A percentile compares a stretch with the other conserved stretches of the same genome.
Conservation (phyloP, 2,113 vertebrate species). For the Galeopterus variegatus region DNA sequence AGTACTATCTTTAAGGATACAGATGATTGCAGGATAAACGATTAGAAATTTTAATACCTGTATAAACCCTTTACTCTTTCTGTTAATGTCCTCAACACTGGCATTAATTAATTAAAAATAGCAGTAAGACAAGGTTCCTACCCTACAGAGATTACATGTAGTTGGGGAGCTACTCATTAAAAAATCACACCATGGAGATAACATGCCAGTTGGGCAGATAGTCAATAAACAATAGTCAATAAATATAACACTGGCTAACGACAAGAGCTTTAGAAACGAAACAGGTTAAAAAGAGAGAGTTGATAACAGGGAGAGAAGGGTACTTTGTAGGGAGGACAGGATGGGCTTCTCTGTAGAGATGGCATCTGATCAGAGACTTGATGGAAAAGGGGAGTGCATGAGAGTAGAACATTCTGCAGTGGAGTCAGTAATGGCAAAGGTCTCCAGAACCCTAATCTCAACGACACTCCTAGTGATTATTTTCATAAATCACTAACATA, state of each 20-base stretch:
- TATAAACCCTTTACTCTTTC: not conserved
- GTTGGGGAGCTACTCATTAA: not conserved
- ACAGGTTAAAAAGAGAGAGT: not conserved
- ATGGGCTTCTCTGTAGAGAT: not conserved
- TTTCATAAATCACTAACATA: constrained; percentile 56
- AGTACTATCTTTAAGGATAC: not conserved
- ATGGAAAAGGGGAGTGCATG: not conserved
- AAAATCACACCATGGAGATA: not conserved
- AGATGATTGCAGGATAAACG: not conserved
- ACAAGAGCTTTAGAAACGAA: not conserved
- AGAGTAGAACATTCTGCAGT: no score
- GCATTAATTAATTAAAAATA: not conserved
- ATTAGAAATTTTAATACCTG: not conserved
- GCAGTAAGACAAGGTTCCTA: not conserved
- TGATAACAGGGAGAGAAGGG: not conserved
- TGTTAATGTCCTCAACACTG: not conserved
- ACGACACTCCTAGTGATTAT: not conserved
- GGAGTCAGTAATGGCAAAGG: not conserved
- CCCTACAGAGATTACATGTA: not conserved
- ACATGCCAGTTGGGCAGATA: not conserved
- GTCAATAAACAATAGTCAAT: not conserved
- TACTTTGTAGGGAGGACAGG: no score
- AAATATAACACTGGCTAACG: not conserved
- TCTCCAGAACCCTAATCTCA: not conserved
- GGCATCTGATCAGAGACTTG: not conserved